Base-by-base conservation (phyloP, 2,113 vertebrate species). In the Hirundichthys speculiger region DNA sequence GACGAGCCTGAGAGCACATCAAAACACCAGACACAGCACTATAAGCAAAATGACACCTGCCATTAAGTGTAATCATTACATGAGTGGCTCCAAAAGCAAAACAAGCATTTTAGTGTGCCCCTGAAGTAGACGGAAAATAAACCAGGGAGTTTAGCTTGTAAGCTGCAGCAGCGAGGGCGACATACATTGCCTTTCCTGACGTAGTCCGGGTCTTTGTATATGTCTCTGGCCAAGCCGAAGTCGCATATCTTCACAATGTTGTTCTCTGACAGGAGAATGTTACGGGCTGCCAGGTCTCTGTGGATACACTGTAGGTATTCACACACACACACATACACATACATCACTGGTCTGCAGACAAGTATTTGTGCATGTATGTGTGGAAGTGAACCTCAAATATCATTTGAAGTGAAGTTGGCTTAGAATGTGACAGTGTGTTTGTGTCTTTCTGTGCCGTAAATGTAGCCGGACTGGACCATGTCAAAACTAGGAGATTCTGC, bases 171-270 rank as follows among this genome's bases (percentile, higher is more conserved):
- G 55, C 0, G 21, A 34, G n/a, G 60, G 60, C 15, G 25, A 85
- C 97, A 90, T 90, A 99, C 98, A 0, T 97, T 98, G 90, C 98
- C 98, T 87, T 99, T 99, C 67, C 98, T 93, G 87, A 99, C 97
- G 3, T 99, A 99, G 88, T 99, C 98, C 0, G 98, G 98, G 79
- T 99, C 98, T 89, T 99, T 99, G 92, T 99, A 99, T 92, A 99
- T 98, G 89, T 99, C 98, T 41, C 98, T 92, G 48, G 98, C 98
- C 77, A 99, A 92, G 58, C 98, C 98, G 0, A 99, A 99, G 90
- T 99, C 98, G 49, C 98, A 99, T 91, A 99, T 99, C 93, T 99
- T 99, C 74, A 99, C 98, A 39, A 99, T 94, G 0, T 99, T 96
- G 70, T 92, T 97, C 84, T 99, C 96, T 15, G 97, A 96, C 77